These are phyloP conservation scores for Smutsia temminckii DNA, from an alignment of 2,797 vertebrate species.

Conservation along the genomic window DNA sequence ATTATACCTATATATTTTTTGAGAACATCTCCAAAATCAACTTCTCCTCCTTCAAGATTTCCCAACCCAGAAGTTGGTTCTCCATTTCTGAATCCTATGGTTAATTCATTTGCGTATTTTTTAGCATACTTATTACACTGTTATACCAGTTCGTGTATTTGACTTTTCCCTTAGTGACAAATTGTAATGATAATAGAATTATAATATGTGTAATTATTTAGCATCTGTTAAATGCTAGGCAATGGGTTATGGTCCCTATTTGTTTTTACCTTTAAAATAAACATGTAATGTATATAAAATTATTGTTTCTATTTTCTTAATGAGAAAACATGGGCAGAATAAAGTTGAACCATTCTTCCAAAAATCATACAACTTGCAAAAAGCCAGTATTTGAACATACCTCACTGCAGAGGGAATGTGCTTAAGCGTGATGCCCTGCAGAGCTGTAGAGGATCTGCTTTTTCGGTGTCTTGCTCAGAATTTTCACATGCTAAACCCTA, in stretches of 20 bases:
- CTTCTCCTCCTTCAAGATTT: not conserved
- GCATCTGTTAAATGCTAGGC: not conserved
- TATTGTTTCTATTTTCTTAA: not conserved
- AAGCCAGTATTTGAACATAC: not conserved
- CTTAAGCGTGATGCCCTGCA: not conserved
- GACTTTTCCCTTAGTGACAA: not conserved
- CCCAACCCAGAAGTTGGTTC: not conserved
- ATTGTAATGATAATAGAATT: not conserved
- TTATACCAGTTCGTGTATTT: not conserved
- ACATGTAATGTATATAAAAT: not conserved
- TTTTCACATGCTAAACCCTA: not conserved
- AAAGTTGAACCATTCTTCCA: not conserved
- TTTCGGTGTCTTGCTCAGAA: not conserved
- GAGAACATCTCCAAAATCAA: conserved; percentile 37
- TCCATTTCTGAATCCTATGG: not conserved
- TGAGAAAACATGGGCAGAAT: not conserved
- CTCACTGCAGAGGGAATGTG: not conserved
- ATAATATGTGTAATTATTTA: conserved; percentile 8
- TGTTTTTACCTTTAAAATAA: conserved; percentile 15
- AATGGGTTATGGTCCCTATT: not conserved
- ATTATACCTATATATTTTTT: not conserved
- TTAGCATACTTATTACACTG: not conserved
- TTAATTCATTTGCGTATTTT: not conserved
- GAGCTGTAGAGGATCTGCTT: not conserved
- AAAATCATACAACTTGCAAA: not conserved